Evolutionary conservation across 2,888 invertebrate species (phyloP).

Genomic region (Sesia bembeciformis): DNA sequence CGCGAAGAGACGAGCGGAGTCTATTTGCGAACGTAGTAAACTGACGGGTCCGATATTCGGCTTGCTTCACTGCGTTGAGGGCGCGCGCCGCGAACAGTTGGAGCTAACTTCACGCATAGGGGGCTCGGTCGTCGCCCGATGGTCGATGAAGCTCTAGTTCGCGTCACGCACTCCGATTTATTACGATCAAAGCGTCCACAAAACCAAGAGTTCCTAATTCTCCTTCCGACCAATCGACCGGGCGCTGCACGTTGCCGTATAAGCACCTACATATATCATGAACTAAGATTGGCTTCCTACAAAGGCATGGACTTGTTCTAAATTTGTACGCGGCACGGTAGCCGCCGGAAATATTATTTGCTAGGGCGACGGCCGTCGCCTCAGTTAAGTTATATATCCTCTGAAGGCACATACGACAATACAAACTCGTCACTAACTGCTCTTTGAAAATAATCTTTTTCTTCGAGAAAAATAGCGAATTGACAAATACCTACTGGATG

Average conservation of each 20-base stretch:
- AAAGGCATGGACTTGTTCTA: constrained; percentile 36
- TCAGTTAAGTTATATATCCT: not conserved
- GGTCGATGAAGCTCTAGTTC: constrained; percentile 58
- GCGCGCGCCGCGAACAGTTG: constrained; percentile 40
- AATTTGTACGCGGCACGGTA: constrained; percentile 25
- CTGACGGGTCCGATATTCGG: constrained; percentile 34
- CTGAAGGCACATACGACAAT: not conserved
- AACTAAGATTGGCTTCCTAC: constrained; percentile 5
- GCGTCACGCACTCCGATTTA: constrained; percentile 61
- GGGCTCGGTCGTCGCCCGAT: constrained; percentile 43
- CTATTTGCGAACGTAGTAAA: constrained; percentile 54
- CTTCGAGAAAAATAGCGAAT: too few species aligned
- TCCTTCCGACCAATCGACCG: constrained; percentile 14
- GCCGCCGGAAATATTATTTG: constrained; percentile 43
- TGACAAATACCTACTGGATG: too few species aligned
- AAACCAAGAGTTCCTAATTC: constrained; percentile 23
- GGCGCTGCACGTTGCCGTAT: constrained; percentile 1
- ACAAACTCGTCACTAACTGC: not conserved
- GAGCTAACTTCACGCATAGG: constrained; percentile 40
- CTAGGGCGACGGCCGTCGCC: constrained; percentile 41
- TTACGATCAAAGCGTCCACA: constrained; percentile 21
- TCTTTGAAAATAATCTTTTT: too few species aligned
- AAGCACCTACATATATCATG: not conserved
- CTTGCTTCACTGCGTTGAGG: constrained; percentile 46
- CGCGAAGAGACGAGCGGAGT: constrained; percentile 53